Percentiles rank a stretch among this genome's conserved stretches.
Conservation (phyloP, 1,140 invertebrate genomes). For the Aphelinus certus region DNA sequence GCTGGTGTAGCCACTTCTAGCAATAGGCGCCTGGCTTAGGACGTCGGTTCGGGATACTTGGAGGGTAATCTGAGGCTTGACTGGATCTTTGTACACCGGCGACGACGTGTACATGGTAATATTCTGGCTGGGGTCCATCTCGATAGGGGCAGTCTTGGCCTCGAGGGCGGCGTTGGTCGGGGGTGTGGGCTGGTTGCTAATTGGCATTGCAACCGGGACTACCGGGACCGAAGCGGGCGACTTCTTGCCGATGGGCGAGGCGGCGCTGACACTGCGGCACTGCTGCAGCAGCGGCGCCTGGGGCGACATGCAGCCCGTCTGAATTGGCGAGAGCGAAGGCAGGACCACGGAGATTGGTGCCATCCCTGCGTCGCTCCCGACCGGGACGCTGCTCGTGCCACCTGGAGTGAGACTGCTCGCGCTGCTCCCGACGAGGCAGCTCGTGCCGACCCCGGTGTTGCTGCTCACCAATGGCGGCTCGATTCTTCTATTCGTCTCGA, state of each 20-base stretch:
- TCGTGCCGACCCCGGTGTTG: slow-evolving; percentile 1
- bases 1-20: slow-evolving; percentile 46
- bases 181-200: slow-evolving; percentile 35
- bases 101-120: slow-evolving; percentile 50
- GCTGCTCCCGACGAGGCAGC: background rate
- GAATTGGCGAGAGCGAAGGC: slow-evolving; percentile 58
- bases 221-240: slow-evolving; percentile 29
- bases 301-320: slow-evolving; percentile 31
- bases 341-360: slow-evolving; percentile 57
- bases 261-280: slow-evolving; percentile 4
- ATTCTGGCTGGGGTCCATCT: slow-evolving; percentile 48
- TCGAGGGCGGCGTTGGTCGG: slow-evolving; percentile 44
- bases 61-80: slow-evolving; percentile 52
- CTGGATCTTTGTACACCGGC: slow-evolving; percentile 51
- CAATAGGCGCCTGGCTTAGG: slow-evolving; percentile 41
- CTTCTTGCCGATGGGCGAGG: slow-evolving; percentile 23
- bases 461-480: slow-evolving; percentile 36
- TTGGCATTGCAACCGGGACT: slow-evolving; percentile 43
- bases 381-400: background rate
- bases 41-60: slow-evolving; percentile 51
- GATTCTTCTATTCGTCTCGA: slow-evolving; percentile 38
- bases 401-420: background rate
- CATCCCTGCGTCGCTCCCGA: slow-evolving; percentile 45
- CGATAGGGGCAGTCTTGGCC: slow-evolving; percentile 48
- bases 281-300: slow-evolving; percentile 45